Evolutionary conservation across 2,888 invertebrate species (phyloP), one percentile per base, ranked within the genome.

Genomic region (Leptinotarsa rubiginosa): DNA sequence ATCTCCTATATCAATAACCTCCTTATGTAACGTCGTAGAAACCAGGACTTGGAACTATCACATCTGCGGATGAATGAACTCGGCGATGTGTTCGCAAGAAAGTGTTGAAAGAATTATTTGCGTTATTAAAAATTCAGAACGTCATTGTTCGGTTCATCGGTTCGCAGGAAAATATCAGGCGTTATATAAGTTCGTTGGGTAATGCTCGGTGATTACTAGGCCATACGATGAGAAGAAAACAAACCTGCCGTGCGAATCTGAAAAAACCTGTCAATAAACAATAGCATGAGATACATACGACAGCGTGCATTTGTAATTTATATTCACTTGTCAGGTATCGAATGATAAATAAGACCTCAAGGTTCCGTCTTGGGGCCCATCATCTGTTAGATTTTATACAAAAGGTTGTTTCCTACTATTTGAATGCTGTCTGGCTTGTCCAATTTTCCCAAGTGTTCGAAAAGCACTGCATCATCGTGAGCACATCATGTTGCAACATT

Each of bases 11-110:
- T 62, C 62, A 62, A 62, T 62, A 62, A 62, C 62, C 62, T 62
- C 62, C 15, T 62, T 62, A 62, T 62, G 62, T 62, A 62, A 62
- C 56, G 50, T 49, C 31, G 68, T 41, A 69, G 69, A 69, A 69
- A 69, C 56, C 56, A 56, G 69, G 69, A 41, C 56, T 69, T 22
- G 69, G 56, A 69, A 69, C 69, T 69, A 69, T 69, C 69, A 69
- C 56, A 56, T 56, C 56, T 62, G 41, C 71, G 74, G 74, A 74
- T 74, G 74, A 74, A 74, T 74, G 74, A 74, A 71, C 74, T 71
- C 64, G 47, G 10, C 64, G 73, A 65, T 65, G 73, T 73, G 65
- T 22, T 69, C 22, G 65, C 68, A 69, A 69, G 74, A 71, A 71
- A 65, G 65, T 74, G 68, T 69, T 31, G 71, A 64, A 74, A 74